Conservation (phyloP, 53 echinoderm and acorn worm species). For the Glandiceps talaboti region DNA sequence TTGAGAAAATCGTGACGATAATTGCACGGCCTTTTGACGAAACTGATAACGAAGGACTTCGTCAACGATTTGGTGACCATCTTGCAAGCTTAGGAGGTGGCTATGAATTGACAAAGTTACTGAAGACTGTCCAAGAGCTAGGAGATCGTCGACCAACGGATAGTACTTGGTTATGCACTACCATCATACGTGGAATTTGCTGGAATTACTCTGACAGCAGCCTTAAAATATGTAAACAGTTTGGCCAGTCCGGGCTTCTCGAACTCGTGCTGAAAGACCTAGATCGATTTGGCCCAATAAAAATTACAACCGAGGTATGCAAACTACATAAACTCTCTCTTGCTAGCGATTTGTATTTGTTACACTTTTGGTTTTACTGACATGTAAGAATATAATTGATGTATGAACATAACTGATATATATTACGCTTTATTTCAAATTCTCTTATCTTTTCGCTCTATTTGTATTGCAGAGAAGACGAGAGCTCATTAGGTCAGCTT, state of each 20-base stretch:
- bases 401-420: no score
- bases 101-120: background rate
- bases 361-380: no score
- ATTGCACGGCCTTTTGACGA: background rate
- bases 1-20: background rate
- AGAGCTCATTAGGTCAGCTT: background rate
- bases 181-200: background rate
- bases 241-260: background rate
- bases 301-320: background rate
- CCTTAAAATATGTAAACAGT: background rate
- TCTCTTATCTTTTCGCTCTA: no score
- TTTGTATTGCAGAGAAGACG: background rate
- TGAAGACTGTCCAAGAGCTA: background rate
- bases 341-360: no score
- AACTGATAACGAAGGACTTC: background rate
- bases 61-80: background rate
- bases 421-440: no score
- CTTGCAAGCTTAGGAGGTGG: background rate
- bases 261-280: background rate
- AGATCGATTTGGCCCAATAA: background rate
- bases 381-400: no score
- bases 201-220: background rate
- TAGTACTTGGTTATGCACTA: background rate
- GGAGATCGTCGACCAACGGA: background rate
- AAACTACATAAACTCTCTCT: no score